phyloP scores from a whole-genome alignment of 2,888 invertebrate genomes.

The Meteorus colon region DNA sequence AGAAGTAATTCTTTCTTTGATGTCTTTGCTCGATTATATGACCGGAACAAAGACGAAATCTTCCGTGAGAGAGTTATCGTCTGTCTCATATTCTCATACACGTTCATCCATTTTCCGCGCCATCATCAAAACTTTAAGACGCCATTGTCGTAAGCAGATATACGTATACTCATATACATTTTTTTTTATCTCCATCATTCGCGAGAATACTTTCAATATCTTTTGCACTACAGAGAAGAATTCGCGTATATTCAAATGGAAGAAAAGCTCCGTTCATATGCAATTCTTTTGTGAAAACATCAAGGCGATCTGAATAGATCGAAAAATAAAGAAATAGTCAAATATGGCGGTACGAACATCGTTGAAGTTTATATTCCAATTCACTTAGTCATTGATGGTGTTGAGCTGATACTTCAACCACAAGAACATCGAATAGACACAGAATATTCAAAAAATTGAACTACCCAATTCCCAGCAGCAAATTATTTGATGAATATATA shows the following conservation, averaged over 20 bases:
- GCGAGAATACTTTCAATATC: slow-evolving; percentile 26
- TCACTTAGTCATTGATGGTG: too few relatives aligned
- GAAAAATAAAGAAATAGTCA: background rate
- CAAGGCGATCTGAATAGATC: slow-evolving; percentile 24
- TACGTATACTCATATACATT: background rate
- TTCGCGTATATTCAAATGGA: slow-evolving; percentile 1
- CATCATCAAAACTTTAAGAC: slow-evolving; percentile 1
- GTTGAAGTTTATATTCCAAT: slow-evolving; percentile 4
- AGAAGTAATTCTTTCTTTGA: slow-evolving; percentile 43
- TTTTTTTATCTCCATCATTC: slow-evolving; percentile 10
- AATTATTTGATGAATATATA: too few relatives aligned
- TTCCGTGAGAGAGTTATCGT: slow-evolving; percentile 50
- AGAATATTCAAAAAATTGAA: too few relatives aligned
- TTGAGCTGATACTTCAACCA: too few relatives aligned
- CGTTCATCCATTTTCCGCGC: background rate
- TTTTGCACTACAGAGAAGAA: slow-evolving; percentile 12
- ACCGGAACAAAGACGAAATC: slow-evolving; percentile 43
- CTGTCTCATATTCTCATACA: slow-evolving; percentile 33
- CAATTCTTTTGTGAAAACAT: background rate
- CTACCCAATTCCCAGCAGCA: too few relatives aligned
- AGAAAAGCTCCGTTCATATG: background rate
- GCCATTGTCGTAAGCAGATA: background rate
- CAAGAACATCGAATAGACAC: too few relatives aligned
- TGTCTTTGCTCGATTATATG: slow-evolving; percentile 42
- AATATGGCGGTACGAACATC: background rate